Evolutionary conservation across 2,888 invertebrate genomes (phyloP), one percentile per base, ranked within the genome.

Genomic region (Chalcosyrphus nemorum): DNA sequence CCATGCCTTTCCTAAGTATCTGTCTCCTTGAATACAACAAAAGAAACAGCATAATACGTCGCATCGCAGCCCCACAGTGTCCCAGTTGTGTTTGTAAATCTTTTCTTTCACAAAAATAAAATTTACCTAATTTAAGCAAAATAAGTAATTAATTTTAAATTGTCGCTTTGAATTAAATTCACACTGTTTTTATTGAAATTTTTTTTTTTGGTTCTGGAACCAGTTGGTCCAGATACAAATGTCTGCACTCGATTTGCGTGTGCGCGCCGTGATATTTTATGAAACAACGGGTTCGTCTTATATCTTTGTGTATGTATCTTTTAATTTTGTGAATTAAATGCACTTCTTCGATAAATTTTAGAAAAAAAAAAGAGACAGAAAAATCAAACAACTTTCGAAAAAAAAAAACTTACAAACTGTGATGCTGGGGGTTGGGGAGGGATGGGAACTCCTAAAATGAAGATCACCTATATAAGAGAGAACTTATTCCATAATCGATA

Each of bases 381-480:
- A 4, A 5, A 24, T 24, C 27, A 13, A 45, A 35, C 56, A 56
- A 56, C 56, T 56, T 56, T 56, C 35, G 19, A 56, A 56, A 56
- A 56, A 56, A 56, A 56, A 56, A 19, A 32, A 52, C 4, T 4
- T 38, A 7, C 21, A 4, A 21, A 57, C 1, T 38, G 19, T n/a
- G 35, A 19, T 35, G 32, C 4, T 19, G 6, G 19, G 6, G 11
- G 32, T 6, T 32, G 24, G 0, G 27, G n/a, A 6, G 27, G 4
- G 13, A 13, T 38, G 13, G 13, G 13, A 38, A 2, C 13, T 38
- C 38, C 38, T 5, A 38, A 38, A 38, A 13, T 38, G 38, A 38
- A 13, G 38, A 27, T 4, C 17, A 9, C 47, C n/a, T 61, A 71
- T 71, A 71, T 71, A 71, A 71, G 50, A 4, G 11, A 2, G 15